Evolutionary conservation across 1,140 invertebrate genomes (phyloP).

Genomic region (Microplitis mediator): DNA sequence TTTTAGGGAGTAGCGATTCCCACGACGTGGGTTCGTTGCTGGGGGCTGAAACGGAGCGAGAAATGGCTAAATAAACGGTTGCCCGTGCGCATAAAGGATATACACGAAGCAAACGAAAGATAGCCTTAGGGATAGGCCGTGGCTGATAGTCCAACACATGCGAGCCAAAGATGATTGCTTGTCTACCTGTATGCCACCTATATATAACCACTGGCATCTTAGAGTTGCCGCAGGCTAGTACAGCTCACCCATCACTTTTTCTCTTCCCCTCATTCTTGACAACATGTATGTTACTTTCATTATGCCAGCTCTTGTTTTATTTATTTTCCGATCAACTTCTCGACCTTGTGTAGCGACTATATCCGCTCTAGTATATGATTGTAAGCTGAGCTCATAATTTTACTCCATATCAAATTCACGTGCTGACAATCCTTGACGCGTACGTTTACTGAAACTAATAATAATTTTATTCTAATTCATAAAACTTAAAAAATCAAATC

Average conservation of each 20-base stretch:
- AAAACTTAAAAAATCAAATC: no score
- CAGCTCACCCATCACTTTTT: neutral
- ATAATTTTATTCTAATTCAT: no score
- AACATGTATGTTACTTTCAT: slow-evolving; percentile 4
- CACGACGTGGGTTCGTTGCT: slow-evolving; percentile 17
- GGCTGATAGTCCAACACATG: slow-evolving; percentile 21
- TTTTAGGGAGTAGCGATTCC: slow-evolving; percentile 21
- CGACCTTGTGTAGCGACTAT: slow-evolving; percentile 4
- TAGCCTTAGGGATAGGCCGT: slow-evolving; percentile 7
- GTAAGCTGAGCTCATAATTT: no score
- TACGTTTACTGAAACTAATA: no score
- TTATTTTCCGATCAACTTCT: slow-evolving; percentile 6
- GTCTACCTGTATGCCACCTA: slow-evolving; percentile 26
- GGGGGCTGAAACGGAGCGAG: slow-evolving; percentile 24
- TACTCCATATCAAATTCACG: no score
- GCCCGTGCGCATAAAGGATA: slow-evolving; percentile 4
- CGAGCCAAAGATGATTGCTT: slow-evolving; percentile 28
- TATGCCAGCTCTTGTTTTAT: slow-evolving; percentile 14
- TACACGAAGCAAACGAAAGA: slow-evolving; percentile 18
- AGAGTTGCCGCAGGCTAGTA: slow-evolving; percentile 15
- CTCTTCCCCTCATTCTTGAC: neutral
- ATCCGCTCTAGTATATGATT: no score
- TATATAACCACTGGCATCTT: slow-evolving; percentile 13
- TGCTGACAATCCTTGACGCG: no score
- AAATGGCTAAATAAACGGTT: slow-evolving; percentile 31